A percentile compares a stretch with the other conserved stretches of the same genome.
phyloP scores from a whole-genome alignment of 2,888 invertebrate species.

The Trissolcus brochymenae region DNA sequence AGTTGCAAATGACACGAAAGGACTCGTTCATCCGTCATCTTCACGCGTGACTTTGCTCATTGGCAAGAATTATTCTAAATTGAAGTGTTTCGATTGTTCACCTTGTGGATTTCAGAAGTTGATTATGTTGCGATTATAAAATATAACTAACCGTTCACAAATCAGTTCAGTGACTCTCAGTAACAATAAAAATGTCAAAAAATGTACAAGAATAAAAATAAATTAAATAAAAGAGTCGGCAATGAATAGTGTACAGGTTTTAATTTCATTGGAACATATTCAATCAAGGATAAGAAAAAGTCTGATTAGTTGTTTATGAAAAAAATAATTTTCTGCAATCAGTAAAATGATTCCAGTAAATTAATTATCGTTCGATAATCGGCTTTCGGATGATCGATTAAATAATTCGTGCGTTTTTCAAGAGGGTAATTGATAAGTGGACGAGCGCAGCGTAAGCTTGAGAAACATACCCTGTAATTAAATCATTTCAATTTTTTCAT shows the following conservation, averaged over 20 bases:
- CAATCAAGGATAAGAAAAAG: slow-evolving; percentile 14
- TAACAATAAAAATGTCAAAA: slow-evolving; percentile 1
- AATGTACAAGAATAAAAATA: background rate
- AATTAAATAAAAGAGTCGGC: background rate
- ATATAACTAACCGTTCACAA: slow-evolving; percentile 32
- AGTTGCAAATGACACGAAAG: slow-evolving; percentile 50
- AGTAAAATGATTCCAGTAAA: slow-evolving; percentile 15
- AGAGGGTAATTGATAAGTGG: slow-evolving; percentile 19
- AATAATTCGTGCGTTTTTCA: slow-evolving; percentile 18
- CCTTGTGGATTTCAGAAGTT: slow-evolving; percentile 40
- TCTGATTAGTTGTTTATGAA: background rate
- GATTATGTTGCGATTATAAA: slow-evolving; percentile 39
- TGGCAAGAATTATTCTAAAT: slow-evolving; percentile 46
- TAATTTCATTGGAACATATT: slow-evolving; percentile 16
- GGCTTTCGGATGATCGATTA: slow-evolving; percentile 14
- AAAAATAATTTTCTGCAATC: too few species aligned
- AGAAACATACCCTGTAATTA: slow-evolving; percentile 16
- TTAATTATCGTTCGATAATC: slow-evolving; percentile 18
- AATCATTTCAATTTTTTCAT: slow-evolving; percentile 12
- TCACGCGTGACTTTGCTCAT: slow-evolving; percentile 56
- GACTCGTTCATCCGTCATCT: slow-evolving; percentile 57
- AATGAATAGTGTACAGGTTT: background rate
- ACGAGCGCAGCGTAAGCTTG: background rate
- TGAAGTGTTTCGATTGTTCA: slow-evolving; percentile 44
- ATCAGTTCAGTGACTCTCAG: slow-evolving; percentile 34